Conservation (phyloP, 2,888 invertebrate species). For the Lasioglossum lativentre region DNA sequence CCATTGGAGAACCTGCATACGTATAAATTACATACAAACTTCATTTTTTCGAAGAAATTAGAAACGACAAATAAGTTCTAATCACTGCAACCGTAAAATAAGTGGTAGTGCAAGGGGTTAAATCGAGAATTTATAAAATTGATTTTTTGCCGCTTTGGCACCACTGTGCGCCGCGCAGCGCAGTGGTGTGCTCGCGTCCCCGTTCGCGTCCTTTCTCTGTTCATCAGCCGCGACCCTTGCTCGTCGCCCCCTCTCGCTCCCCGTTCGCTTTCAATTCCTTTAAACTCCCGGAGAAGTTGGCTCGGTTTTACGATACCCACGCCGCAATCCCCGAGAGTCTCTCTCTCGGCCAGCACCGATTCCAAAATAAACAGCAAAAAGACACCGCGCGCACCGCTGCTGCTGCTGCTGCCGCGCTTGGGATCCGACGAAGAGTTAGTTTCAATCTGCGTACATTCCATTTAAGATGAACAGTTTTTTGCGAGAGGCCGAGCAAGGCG, state of each 20-base stretch:
- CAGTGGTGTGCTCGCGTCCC: background rate
- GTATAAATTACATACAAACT: no score
- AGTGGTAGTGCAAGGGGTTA: no score
- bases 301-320: conserved; percentile 35
- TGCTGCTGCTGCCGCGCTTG: no score
- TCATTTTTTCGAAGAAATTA: no score
- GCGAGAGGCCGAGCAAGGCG: background rate
- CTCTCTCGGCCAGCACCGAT: conserved; percentile 9
- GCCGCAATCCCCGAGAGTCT: conserved; percentile 11
- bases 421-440: conserved; percentile 29
- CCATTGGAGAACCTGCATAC: no score
- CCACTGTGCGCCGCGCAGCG: no score
- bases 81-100: no score
- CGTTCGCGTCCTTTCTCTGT: background rate
- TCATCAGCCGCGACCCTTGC: background rate
- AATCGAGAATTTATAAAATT: no score
- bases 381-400: no score
- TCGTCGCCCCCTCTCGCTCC: background rate
- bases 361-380: conserved; percentile 23
- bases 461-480: conserved; percentile 48
- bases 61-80: no score
- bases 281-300: conserved; percentile 12
- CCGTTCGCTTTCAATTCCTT: conserved; percentile 27
- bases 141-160: no score
- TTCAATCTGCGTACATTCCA: conserved; percentile 52